phyloP scores from a whole-genome alignment of 2,113 vertebrate genomes.

The Cololabis saira region DNA sequence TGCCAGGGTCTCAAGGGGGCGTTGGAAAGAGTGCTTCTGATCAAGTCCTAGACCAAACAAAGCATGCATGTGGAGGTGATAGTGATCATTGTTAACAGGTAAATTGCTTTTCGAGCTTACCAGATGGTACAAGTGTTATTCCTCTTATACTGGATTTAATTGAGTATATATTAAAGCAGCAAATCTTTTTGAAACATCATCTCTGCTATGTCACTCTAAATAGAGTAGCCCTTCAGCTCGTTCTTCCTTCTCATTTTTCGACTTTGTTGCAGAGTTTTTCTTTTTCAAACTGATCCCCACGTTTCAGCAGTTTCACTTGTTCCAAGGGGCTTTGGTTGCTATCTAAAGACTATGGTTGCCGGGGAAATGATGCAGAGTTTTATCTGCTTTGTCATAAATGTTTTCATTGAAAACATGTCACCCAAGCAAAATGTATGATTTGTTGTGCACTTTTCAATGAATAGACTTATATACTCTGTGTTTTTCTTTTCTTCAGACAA shows the following conservation, averaged over 20 bases:
- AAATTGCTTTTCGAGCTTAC: slow-evolving; percentile 55
- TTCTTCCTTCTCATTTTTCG: slow-evolving; percentile 51
- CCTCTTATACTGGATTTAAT: slow-evolving; percentile 58
- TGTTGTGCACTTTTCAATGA: slow-evolving; percentile 13
- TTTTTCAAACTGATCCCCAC: slow-evolving; percentile 11
- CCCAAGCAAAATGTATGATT: slow-evolving; percentile 13
- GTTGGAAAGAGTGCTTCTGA: slow-evolving; percentile 57
- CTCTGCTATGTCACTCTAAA: slow-evolving; percentile 53
- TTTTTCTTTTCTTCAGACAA: slow-evolving; percentile 9
- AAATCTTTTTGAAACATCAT: slow-evolving; percentile 73
- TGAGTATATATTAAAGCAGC: slow-evolving; percentile 72
- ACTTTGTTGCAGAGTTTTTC: slow-evolving; percentile 43
- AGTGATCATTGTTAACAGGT: slow-evolving; percentile 69
- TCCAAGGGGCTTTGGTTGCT: slow-evolving; percentile 20
- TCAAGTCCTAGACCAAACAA: slow-evolving; percentile 71
- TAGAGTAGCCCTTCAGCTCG: slow-evolving; percentile 27
- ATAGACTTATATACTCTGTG: neutral
- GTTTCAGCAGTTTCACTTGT: slow-evolving; percentile 16
- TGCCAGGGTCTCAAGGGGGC: slow-evolving; percentile 50
- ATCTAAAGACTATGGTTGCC: slow-evolving; percentile 19
- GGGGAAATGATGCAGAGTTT: slow-evolving; percentile 16
- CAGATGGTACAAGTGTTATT: slow-evolving; percentile 62
- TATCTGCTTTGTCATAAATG: slow-evolving; percentile 19
- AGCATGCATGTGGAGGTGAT: slow-evolving; percentile 51
- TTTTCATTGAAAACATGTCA: slow-evolving; percentile 23